These are phyloP conservation scores for Hirtodrosophila trivittata DNA, from an alignment of 2,888 invertebrate species.

Conservation along the genomic window DNA sequence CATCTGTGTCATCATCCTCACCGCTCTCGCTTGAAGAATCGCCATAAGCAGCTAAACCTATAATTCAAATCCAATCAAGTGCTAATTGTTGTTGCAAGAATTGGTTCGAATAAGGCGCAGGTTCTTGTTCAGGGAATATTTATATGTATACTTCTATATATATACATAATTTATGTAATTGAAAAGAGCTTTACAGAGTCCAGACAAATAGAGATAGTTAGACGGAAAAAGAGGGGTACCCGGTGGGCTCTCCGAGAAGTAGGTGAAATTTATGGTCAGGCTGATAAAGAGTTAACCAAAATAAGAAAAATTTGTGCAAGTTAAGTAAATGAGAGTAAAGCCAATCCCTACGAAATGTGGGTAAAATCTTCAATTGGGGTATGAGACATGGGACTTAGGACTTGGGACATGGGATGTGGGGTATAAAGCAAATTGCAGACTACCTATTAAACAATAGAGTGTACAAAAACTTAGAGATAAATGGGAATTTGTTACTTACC, in stretches of 20 bases:
- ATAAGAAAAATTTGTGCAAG: too few relatives aligned
- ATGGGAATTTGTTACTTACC: conserved; percentile 88
- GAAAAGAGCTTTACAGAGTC: too few relatives aligned
- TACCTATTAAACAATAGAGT: conserved; percentile 56
- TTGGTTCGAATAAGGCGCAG: conserved; percentile 41
- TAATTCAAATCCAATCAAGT: conserved; percentile 81
- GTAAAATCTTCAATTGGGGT: too few relatives aligned
- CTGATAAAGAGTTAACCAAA: too few relatives aligned
- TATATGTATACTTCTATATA: conserved; percentile 1
- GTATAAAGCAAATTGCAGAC: conserved; percentile 52
- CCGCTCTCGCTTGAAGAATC: conserved; percentile 87
- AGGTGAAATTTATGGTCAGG: too few relatives aligned
- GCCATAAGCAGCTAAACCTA: conserved; percentile 94
- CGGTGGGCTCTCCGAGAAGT: too few relatives aligned
- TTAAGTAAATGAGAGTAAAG: too few relatives aligned
- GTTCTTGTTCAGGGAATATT: not conserved
- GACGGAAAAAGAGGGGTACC: too few relatives aligned
- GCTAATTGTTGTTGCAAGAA: conserved; percentile 75
- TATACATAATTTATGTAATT: conserved; percentile 18
- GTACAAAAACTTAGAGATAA: conserved; percentile 57
- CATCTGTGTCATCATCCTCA: conserved; percentile 82
- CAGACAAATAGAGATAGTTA: not conserved
- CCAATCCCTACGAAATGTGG: too few relatives aligned
- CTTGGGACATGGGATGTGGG: not conserved
- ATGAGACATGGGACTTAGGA: too few relatives aligned